Percentiles rank a stretch among this genome's conserved stretches.
phyloP scores from a whole-genome alignment of 2,797 vertebrate genomes.

The Brachyalestes nurse region DNA sequence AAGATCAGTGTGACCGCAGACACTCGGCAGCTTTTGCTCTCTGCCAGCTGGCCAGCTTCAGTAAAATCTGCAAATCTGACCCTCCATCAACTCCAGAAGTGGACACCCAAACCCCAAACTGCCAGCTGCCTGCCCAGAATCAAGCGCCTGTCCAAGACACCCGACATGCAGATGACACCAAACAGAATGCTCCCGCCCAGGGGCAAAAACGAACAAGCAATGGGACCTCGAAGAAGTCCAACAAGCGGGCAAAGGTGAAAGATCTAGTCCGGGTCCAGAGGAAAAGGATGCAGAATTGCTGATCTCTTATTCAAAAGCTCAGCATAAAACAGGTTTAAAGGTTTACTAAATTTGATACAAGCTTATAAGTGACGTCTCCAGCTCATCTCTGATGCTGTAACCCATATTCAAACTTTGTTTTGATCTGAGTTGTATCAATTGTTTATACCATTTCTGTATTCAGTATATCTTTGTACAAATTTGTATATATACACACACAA shows the following conservation, averaged over 20 bases:
- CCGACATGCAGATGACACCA: constrained; percentile 23
- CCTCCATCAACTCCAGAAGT: constrained; percentile 19
- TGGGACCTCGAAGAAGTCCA: constrained; percentile 71
- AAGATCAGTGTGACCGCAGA: constrained; percentile 88
- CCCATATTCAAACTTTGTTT: background rate
- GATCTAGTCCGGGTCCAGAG: constrained; percentile 78
- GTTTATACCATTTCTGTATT: background rate
- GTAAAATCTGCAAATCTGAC: constrained; percentile 53
- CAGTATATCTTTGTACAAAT: background rate
- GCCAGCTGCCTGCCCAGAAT: constrained; percentile 1
- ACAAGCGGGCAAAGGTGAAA: constrained; percentile 77
- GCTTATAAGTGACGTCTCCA: background rate
- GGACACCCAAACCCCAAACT: constrained; percentile 23
- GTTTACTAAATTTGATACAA: background rate
- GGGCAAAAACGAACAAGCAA: constrained; percentile 81
- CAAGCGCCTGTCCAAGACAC: constrained; percentile 21
- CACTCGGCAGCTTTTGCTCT: constrained; percentile 93
- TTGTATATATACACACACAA: too few species aligned
- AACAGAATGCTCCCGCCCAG: constrained; percentile 57
- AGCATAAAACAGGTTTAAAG: background rate
- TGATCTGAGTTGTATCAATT: background rate
- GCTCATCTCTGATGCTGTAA: background rate
- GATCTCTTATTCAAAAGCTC: constrained; percentile 36
- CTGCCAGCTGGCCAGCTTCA: constrained; percentile 90
- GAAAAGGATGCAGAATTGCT: constrained; percentile 84